Evolutionary conservation across 2,113 vertebrate genomes (phyloP).

Genomic region (Castor canadensis): DNA sequence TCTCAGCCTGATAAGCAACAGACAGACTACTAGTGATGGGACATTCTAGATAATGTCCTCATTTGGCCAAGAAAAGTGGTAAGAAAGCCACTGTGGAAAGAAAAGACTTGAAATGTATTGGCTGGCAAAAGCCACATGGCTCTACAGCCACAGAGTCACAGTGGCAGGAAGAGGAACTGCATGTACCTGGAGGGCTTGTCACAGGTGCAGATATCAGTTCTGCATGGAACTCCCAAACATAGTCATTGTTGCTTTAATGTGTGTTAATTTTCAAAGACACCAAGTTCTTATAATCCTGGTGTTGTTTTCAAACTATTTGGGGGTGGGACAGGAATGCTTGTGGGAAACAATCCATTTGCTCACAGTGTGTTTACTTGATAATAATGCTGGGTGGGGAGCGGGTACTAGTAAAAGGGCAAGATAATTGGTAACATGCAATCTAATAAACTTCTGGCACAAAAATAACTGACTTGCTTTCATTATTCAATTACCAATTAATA

Average conservation of each 20-base stretch:
- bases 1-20: conserved; percentile 69
- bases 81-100: conserved; percentile 71
- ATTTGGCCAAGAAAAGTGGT: conserved; percentile 58
- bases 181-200: not conserved
- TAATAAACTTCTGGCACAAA: conserved; percentile 77
- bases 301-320: not conserved
- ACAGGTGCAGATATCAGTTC: conserved; percentile 3
- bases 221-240: conserved; percentile 50
- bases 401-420: conserved; percentile 61
- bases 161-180: conserved; percentile 58
- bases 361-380: conserved; percentile 13
- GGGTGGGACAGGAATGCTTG: not conserved
- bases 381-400: conserved; percentile 31
- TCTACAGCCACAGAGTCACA: conserved; percentile 25
- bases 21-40: conserved; percentile 67
- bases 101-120: conserved; percentile 61
- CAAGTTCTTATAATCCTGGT: not conserved
- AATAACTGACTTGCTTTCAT: conserved; percentile 68
- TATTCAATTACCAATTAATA: conserved; percentile 53
- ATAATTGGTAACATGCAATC: conserved; percentile 75
- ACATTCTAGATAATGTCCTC: conserved; percentile 59
- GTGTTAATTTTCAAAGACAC: conserved; percentile 22
- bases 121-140: conserved; percentile 63
- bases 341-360: conserved; percentile 8
- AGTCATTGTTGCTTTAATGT: conserved; percentile 27